Evolutionary conservation across 2,888 invertebrate genomes (phyloP).

Genomic region (Morinoia aosen): DNA sequence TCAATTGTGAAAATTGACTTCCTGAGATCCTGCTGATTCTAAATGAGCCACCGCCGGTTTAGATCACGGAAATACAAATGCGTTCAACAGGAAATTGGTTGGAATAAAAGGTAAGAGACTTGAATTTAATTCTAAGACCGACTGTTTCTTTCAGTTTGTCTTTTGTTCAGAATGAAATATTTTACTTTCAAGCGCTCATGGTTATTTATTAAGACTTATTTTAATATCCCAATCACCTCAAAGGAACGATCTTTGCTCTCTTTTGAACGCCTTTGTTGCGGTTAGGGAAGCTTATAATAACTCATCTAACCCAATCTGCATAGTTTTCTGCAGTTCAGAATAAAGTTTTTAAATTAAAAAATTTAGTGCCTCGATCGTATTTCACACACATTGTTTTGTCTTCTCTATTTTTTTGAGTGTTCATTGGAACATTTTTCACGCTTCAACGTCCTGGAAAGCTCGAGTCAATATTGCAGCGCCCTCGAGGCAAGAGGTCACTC

Average conservation of each 20-base stretch:
- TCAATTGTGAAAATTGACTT: constrained; percentile 17
- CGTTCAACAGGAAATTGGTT: not conserved
- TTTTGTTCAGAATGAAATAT: not conserved
- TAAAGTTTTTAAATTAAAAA: not conserved
- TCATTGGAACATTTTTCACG: not conserved
- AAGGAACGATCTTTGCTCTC: too few relatives aligned
- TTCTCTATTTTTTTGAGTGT: not conserved
- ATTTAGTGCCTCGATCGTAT: not conserved
- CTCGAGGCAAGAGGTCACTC: not conserved
- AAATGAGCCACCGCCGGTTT: not conserved
- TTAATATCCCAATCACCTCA: too few relatives aligned
- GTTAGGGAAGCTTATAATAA: not conserved
- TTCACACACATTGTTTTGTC: not conserved
- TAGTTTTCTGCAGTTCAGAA: not conserved
- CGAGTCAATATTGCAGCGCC: constrained; percentile 4
- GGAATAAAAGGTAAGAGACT: not conserved
- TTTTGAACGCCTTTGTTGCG: too few relatives aligned
- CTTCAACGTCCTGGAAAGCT: not conserved
- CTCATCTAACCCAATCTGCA: not conserved
- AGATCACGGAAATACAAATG: not conserved
- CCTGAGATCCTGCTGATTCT: not conserved
- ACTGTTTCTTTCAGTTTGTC: not conserved
- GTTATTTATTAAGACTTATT: too few relatives aligned
- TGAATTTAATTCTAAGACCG: not conserved
- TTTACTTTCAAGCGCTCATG: not conserved